Evolutionary conservation across 2,797 vertebrate species (phyloP).

Genomic region (Borostomias antarcticus): DNA sequence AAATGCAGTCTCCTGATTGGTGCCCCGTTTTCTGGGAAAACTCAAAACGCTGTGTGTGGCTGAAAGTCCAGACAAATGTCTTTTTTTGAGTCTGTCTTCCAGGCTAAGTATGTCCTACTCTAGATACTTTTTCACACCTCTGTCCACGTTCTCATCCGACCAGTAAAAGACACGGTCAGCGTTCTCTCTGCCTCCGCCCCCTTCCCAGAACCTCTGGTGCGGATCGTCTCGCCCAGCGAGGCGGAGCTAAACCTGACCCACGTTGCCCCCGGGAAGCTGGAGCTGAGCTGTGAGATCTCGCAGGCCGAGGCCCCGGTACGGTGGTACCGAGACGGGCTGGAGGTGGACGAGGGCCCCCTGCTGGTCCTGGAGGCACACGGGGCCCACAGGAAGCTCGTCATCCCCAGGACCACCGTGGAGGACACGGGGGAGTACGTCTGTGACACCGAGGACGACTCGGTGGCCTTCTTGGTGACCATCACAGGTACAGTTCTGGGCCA

Average conservation of each 20-base stretch:
- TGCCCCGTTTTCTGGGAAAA: no score
- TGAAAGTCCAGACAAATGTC: no score
- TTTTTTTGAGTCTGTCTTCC: no score
- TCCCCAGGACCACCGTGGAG: slow-evolving; percentile 74
- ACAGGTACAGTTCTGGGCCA: no score
- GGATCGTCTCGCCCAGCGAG: slow-evolving; percentile 79
- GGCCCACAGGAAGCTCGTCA: slow-evolving; percentile 73
- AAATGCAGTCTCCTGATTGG: no score
- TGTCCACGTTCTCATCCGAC: no score
- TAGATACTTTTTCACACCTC: no score
- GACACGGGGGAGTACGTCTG: slow-evolving; percentile 91
- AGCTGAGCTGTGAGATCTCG: slow-evolving; percentile 88
- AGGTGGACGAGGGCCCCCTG: slow-evolving; percentile 79
- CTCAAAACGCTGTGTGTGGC: no score
- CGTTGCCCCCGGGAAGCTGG: slow-evolving; percentile 70
- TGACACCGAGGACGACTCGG: slow-evolving; percentile 85
- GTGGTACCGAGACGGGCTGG: slow-evolving; percentile 90
- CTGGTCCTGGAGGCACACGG: slow-evolving; percentile 81
- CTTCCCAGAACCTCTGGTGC: slow-evolving; percentile 79
- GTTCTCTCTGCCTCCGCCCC: no score
- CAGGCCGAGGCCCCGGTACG: slow-evolving; percentile 60
- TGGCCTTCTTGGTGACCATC: slow-evolving; percentile 86
- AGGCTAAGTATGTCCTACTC: no score
- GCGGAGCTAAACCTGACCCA: slow-evolving; percentile 79
- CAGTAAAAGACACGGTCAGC: no score